Percentiles rank a stretch among this genome's conserved stretches.
phyloP scores from a whole-genome alignment of 2,113 vertebrate genomes.

The Mellivora capensis region DNA sequence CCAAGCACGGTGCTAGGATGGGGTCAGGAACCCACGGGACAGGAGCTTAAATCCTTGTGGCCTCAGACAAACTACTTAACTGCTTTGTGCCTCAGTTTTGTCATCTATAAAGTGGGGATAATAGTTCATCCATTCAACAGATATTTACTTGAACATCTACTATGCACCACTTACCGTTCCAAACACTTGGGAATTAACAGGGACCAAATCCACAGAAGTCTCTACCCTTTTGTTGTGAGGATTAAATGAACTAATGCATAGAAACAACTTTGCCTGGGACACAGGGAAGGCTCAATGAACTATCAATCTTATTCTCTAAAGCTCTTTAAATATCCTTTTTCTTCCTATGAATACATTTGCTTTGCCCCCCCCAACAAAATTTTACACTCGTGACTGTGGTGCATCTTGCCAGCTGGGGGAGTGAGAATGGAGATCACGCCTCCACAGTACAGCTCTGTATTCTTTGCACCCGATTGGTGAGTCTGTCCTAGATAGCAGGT shows the following conservation, averaged over 20 bases:
- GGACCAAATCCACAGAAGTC: background rate
- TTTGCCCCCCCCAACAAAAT: background rate
- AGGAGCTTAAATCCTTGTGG: background rate
- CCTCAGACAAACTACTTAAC: background rate
- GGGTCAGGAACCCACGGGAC: rapidly evolving
- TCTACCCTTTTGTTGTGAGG: background rate
- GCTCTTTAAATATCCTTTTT: background rate
- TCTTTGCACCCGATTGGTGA: background rate
- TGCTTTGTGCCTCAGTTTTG: background rate
- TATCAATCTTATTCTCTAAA: background rate
- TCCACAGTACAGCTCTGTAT: background rate
- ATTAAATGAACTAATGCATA: background rate
- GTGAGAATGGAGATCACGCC: background rate
- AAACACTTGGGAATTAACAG: background rate
- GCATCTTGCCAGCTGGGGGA: background rate
- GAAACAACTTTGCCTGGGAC: background rate
- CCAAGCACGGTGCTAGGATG: rapidly evolving
- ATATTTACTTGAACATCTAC: background rate
- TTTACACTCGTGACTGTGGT: background rate
- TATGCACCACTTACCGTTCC: background rate
- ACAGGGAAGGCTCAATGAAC: background rate
- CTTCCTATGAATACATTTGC: background rate
- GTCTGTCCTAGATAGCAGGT: background rate
- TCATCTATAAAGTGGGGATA: background rate
- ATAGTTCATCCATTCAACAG: background rate